Evolutionary conservation across 2,113 vertebrate genomes (phyloP).

Genomic region (Xenopus laevis): DNA sequence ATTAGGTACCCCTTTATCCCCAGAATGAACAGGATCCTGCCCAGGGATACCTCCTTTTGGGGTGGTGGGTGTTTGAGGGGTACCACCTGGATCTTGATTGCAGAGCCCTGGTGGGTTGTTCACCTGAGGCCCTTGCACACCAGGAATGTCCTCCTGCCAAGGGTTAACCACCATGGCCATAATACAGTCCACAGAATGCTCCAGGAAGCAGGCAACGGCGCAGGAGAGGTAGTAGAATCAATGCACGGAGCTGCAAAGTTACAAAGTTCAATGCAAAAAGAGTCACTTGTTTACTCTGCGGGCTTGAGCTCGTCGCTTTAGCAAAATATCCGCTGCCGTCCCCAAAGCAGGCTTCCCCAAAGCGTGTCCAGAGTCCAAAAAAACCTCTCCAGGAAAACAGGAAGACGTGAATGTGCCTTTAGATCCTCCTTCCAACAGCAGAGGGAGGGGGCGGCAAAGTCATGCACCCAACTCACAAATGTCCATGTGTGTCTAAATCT

Average conservation of each 20-base stretch:
- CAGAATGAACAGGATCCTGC: conserved; percentile 67
- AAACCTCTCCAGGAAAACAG: conserved; percentile 25
- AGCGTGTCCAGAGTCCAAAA: conserved; percentile 53
- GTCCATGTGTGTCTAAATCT: conserved; percentile 20
- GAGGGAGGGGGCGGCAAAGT: conserved; percentile 12
- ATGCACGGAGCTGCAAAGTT: not conserved
- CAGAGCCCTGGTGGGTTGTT: conserved; percentile 68
- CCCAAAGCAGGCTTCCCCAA: conserved; percentile 5
- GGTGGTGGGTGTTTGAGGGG: conserved; percentile 54
- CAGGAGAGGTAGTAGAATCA: conserved; percentile 29
- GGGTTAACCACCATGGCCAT: conserved; percentile 83
- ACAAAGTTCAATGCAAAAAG: conserved; percentile 1
- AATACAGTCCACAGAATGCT: conserved; percentile 59
- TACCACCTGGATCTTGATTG: conserved; percentile 70
- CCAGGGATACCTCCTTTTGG: conserved; percentile 71
- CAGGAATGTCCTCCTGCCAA: conserved; percentile 79
- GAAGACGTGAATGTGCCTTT: conserved; percentile 22
- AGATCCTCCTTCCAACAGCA: conserved; percentile 12
- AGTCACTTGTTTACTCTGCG: not conserved
- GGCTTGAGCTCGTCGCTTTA: not conserved
- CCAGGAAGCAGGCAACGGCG: conserved; percentile 51
- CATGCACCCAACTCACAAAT: not conserved
- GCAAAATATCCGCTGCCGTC: not conserved
- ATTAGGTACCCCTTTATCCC: conserved; percentile 69
- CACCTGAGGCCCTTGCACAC: conserved; percentile 62